phyloP scores from a whole-genome alignment of 1,140 invertebrate genomes.

The Dendroctonus ponderosae region DNA sequence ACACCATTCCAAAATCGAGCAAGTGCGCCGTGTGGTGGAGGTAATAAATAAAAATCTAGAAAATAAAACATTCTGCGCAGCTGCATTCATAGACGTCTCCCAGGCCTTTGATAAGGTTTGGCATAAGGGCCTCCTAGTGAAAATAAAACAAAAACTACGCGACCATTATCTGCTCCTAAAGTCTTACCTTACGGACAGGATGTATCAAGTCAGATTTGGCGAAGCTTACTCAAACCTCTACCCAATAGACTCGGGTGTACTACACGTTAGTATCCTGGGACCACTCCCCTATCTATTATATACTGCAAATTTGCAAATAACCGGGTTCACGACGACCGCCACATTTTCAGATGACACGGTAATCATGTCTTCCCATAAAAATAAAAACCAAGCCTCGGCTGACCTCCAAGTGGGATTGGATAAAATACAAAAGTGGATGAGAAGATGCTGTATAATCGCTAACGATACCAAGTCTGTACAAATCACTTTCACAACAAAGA shows the following conservation, averaged over 20 bases:
- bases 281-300: not conserved
- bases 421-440: not conserved
- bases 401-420: not conserved
- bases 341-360: conserved; percentile 7
- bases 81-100: conserved; percentile 45
- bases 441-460: not conserved
- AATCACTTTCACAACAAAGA: not conserved
- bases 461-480: not conserved
- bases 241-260: not conserved
- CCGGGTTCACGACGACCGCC: not conserved
- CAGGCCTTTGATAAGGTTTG: conserved; percentile 48
- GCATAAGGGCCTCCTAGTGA: conserved; percentile 41
- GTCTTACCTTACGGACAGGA: conserved; percentile 5
- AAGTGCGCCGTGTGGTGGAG: conserved; percentile 37
- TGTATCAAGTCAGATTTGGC: not conserved
- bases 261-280: not conserved
- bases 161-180: not conserved
- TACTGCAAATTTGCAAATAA: not conserved
- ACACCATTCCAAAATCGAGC: conserved; percentile 43
- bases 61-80: conserved; percentile 40
- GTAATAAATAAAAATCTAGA: conserved; percentile 34
- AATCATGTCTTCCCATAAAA: not conserved
- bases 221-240: not conserved
- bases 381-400: not conserved
- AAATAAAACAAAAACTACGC: conserved; percentile 17